Percentiles rank a stretch among this genome's conserved stretches.
Evolutionary conservation across 2,888 invertebrate species (phyloP).

Genomic region (Matsumyia berberina): DNA sequence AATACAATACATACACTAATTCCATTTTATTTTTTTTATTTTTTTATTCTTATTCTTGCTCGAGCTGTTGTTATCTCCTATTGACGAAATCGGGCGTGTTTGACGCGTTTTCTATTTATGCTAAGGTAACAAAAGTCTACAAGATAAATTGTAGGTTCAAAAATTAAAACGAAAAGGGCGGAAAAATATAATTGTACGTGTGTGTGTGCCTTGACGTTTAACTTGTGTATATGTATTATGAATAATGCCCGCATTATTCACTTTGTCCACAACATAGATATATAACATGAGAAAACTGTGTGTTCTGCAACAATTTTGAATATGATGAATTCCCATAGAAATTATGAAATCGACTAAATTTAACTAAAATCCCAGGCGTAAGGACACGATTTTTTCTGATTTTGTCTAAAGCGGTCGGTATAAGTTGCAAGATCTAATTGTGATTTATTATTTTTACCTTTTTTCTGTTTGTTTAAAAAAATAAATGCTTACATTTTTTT

Average conservation of each 20-base stretch:
- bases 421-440: constrained; percentile 9
- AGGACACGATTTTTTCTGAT: constrained; percentile 18
- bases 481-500: constrained; percentile 39
- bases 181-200: too few relatives aligned
- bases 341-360: constrained; percentile 13
- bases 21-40: not conserved
- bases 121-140: not conserved
- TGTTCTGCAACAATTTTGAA: not conserved
- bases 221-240: too few relatives aligned
- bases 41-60: not conserved
- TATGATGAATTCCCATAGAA: not conserved
- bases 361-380: constrained; percentile 40
- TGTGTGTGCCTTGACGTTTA: too few relatives aligned
- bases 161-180: not conserved
- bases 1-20: constrained; percentile 1
- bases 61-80: not conserved
- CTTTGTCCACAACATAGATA: too few relatives aligned
- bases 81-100: constrained; percentile 32
- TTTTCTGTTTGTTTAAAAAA: constrained; percentile 8
- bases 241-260: too few relatives aligned
- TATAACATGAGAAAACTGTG: not conserved
- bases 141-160: constrained; percentile 4
- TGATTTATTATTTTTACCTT: not conserved
- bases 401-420: constrained; percentile 8
- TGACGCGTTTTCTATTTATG: constrained; percentile 12